These are phyloP conservation scores for Panthera leo DNA, from an alignment of 2,113 vertebrate species.

Conservation along the genomic window DNA sequence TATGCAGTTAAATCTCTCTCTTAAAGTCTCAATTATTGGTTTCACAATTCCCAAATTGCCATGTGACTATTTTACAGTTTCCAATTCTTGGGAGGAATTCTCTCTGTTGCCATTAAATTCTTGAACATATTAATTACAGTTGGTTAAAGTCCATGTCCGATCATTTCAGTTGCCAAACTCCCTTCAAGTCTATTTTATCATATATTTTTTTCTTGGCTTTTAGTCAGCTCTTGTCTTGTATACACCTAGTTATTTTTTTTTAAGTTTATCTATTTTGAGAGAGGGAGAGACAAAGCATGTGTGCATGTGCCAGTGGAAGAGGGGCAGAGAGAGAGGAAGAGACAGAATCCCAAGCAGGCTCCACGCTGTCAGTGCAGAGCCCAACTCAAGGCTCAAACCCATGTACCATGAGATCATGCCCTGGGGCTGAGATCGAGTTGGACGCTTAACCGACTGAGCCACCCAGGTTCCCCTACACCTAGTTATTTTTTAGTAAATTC, in stretches of 20 bases:
- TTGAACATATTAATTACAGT: neutral
- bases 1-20: neutral
- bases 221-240: neutral
- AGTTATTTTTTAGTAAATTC: neutral
- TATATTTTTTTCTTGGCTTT: neutral
- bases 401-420: too few relatives aligned
- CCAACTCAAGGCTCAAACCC: too few relatives aligned
- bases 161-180: neutral
- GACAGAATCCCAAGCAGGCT: too few relatives aligned
- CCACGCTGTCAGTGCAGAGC: too few relatives aligned
- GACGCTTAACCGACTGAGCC: too few relatives aligned
- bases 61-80: slow-evolving; percentile 24
- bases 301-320: too few relatives aligned
- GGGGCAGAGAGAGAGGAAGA: too few relatives aligned
- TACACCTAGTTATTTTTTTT: neutral
- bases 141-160: neutral
- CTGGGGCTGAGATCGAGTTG: too few relatives aligned
- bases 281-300: too few relatives aligned
- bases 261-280: too few relatives aligned
- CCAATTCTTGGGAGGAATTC: neutral
- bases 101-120: neutral
- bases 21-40: neutral
- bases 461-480: neutral
- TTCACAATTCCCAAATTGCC: slow-evolving; percentile 9
- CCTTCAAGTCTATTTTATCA: neutral